These are phyloP conservation scores for Agrotis segetum DNA, from an alignment of 2,888 invertebrate species.

Conservation along the genomic window DNA sequence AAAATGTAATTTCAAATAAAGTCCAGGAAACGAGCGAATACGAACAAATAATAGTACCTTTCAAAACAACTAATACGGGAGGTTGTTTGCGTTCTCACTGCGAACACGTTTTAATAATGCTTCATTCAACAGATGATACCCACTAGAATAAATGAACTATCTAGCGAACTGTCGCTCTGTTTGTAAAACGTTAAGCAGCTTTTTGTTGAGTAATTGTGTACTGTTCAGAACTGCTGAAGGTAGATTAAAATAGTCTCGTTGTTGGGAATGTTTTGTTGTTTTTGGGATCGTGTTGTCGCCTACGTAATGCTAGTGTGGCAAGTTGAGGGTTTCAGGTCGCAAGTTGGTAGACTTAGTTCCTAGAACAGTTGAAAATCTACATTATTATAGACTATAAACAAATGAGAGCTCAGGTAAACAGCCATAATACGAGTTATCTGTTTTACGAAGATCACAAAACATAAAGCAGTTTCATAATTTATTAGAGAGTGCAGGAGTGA, in stretches of 20 bases:
- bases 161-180: slow-evolving; percentile 63
- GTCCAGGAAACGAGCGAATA: slow-evolving; percentile 26
- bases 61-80: slow-evolving; percentile 66
- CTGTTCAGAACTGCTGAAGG: slow-evolving; percentile 36
- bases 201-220: slow-evolving; percentile 53
- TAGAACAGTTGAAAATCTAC: neutral
- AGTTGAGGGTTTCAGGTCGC: neutral
- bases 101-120: slow-evolving; percentile 72
- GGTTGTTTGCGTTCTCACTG: slow-evolving; percentile 68
- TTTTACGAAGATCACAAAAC: no score
- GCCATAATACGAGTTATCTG: no score
- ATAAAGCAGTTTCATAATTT: no score
- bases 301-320: neutral
- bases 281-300: slow-evolving; percentile 8
- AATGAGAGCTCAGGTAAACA: neutral
- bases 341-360: neutral
- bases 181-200: slow-evolving; percentile 61
- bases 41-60: slow-evolving; percentile 54
- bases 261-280: slow-evolving; percentile 26
- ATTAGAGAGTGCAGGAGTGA: no score
- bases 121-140: slow-evolving; percentile 68
- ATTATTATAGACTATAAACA: neutral
- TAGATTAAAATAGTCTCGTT: slow-evolving; percentile 49
- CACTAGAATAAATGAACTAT: slow-evolving; percentile 67
- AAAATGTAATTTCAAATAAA: slow-evolving; percentile 32